Conservation (phyloP, 1,140 invertebrate species). For the Drosophila auraria region DNA sequence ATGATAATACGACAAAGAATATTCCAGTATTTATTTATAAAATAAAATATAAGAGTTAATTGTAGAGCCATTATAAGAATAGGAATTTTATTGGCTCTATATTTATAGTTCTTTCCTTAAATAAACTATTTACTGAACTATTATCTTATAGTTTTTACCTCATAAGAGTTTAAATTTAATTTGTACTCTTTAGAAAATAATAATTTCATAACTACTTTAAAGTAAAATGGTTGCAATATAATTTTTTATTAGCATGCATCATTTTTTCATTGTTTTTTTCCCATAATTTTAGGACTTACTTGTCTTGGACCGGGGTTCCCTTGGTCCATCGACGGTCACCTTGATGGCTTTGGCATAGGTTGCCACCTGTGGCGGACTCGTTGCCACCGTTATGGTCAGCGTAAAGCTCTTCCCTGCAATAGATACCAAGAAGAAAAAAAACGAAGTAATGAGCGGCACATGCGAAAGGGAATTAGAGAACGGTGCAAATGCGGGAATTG, state of each 20-base stretch:
- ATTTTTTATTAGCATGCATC: background rate
- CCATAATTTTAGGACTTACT: constrained; percentile 90
- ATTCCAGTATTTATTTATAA: no score
- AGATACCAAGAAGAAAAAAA: background rate
- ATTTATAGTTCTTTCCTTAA: no score
- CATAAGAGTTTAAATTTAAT: no score
- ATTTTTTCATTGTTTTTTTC: background rate
- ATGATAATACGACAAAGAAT: no score
- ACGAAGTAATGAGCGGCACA: constrained; percentile 2
- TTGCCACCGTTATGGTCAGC: constrained; percentile 96
- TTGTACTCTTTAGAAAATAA: no score
- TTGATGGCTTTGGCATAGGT: constrained; percentile 99
- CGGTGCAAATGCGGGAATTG: constrained; percentile 26
- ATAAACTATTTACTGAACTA: no score
- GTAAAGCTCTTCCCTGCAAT: constrained; percentile 97
- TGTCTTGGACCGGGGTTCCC: constrained; percentile 98
- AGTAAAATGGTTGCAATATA: no score
- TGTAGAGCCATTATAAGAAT: no score
- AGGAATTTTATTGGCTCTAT: no score
- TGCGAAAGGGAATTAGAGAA: constrained; percentile 18
- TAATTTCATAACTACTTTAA: no score
- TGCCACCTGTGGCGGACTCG: constrained; percentile 96
- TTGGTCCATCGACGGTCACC: constrained; percentile 98
- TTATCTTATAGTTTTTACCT: no score
- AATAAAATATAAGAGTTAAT: no score